Evolutionary conservation across 1,140 invertebrate species (phyloP).

Genomic region (Dufourea novaeangliae): DNA sequence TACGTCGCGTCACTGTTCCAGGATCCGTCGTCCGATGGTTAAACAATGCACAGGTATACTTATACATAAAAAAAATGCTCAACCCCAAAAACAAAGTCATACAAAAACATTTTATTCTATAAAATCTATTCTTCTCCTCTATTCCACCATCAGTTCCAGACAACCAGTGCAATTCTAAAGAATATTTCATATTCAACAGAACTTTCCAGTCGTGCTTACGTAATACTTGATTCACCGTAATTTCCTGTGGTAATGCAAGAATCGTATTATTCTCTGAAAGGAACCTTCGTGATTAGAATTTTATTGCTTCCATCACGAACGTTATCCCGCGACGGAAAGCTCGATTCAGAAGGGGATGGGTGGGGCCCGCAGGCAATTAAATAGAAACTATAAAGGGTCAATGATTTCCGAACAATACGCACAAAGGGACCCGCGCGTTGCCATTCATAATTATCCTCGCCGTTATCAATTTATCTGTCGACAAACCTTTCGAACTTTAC

Average conservation of each 20-base stretch:
- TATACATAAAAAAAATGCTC: no score
- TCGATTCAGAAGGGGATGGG: no score
- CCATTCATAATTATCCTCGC: constrained; percentile 14
- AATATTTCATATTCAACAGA: not conserved
- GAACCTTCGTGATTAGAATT: not conserved
- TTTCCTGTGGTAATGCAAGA: not conserved
- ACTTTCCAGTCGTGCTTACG: not conserved
- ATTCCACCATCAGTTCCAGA: no score
- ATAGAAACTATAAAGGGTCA: not conserved
- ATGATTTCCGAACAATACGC: not conserved
- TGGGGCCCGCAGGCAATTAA: not conserved
- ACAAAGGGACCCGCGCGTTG: not conserved
- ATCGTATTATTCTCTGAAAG: not conserved
- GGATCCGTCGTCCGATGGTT: no score
- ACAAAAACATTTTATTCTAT: no score
- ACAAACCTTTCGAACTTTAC: not conserved
- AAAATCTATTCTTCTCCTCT: no score
- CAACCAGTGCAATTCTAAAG: no score
- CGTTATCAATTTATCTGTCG: not conserved
- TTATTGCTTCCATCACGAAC: not conserved
- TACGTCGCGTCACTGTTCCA: no score
- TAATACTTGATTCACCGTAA: not conserved
- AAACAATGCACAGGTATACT: no score
- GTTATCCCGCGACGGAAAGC: not conserved
- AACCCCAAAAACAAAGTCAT: no score